These are phyloP conservation scores for Leptoclinus maculatus DNA, from an alignment of 2,797 vertebrate genomes.

Conservation along the genomic window DNA sequence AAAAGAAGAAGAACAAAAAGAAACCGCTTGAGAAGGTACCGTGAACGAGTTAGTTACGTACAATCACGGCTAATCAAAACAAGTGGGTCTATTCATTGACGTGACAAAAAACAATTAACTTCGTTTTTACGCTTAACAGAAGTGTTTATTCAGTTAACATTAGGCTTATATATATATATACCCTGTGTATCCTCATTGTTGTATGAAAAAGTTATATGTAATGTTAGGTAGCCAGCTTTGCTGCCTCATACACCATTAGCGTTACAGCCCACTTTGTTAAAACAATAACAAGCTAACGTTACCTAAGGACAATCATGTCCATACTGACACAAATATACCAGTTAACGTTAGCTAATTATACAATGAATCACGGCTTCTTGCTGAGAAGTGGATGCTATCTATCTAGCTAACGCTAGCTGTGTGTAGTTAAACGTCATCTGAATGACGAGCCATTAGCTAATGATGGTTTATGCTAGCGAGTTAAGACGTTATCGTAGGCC, in stretches of 20 bases:
- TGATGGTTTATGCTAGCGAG: background rate
- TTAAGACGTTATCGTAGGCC: background rate
- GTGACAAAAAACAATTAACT: background rate
- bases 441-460: background rate
- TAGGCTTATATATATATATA: background rate
- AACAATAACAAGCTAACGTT: background rate
- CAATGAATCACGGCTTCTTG: background rate
- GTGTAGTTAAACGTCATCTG: background rate
- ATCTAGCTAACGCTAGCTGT: background rate
- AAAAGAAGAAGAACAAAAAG: constrained; percentile 89
- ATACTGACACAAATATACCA: background rate
- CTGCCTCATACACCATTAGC: background rate
- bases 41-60: constrained; percentile 18
- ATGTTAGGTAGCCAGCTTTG: background rate
- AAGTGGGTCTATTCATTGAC: background rate
- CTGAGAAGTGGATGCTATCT: background rate
- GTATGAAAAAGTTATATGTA: background rate
- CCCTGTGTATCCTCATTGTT: background rate
- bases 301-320: background rate
- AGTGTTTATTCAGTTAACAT: background rate
- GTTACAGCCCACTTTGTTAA: background rate
- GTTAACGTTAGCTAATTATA: background rate
- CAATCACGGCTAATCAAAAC: constrained; percentile 4
- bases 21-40: constrained; percentile 87
- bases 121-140: background rate